Evolutionary conservation across 2,888 invertebrate genomes (phyloP).

Genomic region (Lochmaea crataegi): DNA sequence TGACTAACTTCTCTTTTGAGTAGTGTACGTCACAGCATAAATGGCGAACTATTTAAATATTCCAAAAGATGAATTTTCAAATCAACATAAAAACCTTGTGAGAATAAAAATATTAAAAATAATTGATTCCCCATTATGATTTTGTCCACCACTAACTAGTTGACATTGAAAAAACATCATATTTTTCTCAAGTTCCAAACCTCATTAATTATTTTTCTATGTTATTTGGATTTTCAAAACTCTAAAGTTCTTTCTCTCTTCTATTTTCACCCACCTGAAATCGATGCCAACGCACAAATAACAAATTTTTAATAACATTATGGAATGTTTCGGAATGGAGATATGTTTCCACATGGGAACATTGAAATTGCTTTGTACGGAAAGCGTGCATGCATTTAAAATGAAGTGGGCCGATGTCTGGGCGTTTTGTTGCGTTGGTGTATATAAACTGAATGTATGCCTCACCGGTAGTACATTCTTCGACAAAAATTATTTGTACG

Average conservation of each 20-base stretch:
- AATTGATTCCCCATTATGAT: no score
- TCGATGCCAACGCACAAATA: not conserved
- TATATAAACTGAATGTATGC: constrained; percentile 41
- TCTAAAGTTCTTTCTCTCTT: no score
- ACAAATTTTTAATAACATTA: not conserved
- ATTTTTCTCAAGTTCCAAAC: no score
- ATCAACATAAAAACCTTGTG: no score
- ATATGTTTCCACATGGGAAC: not conserved
- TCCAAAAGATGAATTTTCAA: no score
- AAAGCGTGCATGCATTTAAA: constrained; percentile 31
- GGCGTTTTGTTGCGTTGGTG: constrained; percentile 45
- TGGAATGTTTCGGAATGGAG: not conserved
- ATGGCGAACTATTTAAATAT: no score
- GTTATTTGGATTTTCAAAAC: not conserved
- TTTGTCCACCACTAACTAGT: no score
- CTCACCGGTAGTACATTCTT: constrained; percentile 29
- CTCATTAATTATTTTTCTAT: no score
- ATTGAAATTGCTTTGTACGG: not conserved
- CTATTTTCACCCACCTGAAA: not conserved
- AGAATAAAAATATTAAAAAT: no score
- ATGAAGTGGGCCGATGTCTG: constrained; percentile 45
- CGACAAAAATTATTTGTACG: constrained; percentile 19
- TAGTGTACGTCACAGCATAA: no score
- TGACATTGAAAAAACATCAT: no score
- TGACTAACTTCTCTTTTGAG: no score